Evolutionary conservation across 2,113 vertebrate genomes (phyloP).

Genomic region (Corythoichthys haematopterus): DNA sequence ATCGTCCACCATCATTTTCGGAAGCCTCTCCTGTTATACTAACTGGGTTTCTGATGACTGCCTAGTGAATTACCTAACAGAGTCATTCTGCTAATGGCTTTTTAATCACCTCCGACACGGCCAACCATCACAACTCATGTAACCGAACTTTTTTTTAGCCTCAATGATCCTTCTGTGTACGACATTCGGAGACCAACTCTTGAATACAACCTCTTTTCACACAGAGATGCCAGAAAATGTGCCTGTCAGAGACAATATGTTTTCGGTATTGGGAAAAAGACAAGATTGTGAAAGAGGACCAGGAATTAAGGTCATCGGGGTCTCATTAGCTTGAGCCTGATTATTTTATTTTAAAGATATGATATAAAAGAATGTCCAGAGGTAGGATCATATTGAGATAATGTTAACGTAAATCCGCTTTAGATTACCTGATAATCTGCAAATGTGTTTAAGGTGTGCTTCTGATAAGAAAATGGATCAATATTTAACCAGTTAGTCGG

Average conservation of each 20-base stretch:
- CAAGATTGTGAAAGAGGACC: neutral
- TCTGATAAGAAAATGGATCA: neutral
- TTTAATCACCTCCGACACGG: slow-evolving; percentile 70
- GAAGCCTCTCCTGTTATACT: slow-evolving; percentile 43
- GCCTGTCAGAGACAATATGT: neutral
- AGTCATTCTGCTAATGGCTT: slow-evolving; percentile 67
- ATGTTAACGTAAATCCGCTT: neutral
- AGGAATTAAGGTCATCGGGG: neutral
- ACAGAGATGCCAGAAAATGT: neutral
- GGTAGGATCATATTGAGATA: neutral
- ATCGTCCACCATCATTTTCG: slow-evolving; percentile 63
- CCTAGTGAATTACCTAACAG: slow-evolving; percentile 69
- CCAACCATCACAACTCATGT: slow-evolving; percentile 16
- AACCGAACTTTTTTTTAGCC: slow-evolving; percentile 40
- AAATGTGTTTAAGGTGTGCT: neutral
- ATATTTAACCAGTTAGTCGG: neutral
- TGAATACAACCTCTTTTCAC: neutral
- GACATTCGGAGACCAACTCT: neutral
- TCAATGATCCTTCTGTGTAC: slow-evolving; percentile 42
- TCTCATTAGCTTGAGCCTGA: neutral
- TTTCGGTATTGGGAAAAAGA: neutral
- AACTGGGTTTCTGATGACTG: slow-evolving; percentile 67
- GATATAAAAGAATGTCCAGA: too few relatives aligned
- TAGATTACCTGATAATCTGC: neutral
- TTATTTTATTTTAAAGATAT: too few relatives aligned